Base-by-base conservation (phyloP, 2,888 invertebrate genomes). In the Yponomeuta sedellus region DNA sequence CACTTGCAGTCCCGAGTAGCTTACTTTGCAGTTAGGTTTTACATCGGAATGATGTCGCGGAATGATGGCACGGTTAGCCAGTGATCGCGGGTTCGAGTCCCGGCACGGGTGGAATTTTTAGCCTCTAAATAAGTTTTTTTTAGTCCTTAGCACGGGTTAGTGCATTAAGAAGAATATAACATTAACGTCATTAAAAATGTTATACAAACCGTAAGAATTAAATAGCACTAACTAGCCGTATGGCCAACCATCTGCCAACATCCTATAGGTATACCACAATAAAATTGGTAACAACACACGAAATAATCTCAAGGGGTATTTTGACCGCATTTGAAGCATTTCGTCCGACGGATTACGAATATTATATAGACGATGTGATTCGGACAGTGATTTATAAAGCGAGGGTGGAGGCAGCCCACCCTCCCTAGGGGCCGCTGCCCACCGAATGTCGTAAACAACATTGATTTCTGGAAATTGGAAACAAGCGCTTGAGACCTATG, bases 341-440 rank as follows among this genome's bases (percentile, higher is more conserved):
- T 80, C 80, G 72, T 74, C 70, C 72, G 67, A 71, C 75, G 82
- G 83, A 83, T 85, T 84, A 85, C 83, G 82, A 85, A 83, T 85
- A 83, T 88, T 86, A 85, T 85, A 88, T 86, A 86, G 88, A 85
- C 85, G 82, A 80, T 79, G 87, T 88, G 88, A 89, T 87, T 88
- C 65, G 65, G 89, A 89, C 90, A 89, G 86, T 90, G 90, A 90
- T 91, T 91, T 91, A 91, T 91, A 88, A 81, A 84, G 81, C 81
- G 86, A 88, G 89, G 90, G 88, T 81, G 85, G 77, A 67, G 71
- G 78, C 64, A 19, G n/a, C 22, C 87, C 88, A 88, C 89, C 89
- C 89, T 85, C 76, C 70, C 74, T 73, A 80, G 81, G 83, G 84
- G 75, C 22, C 25, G 34, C 22, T 44, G 34, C 25, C 56, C 56